phyloP scores from a whole-genome alignment of 2,797 vertebrate genomes.

The Sebastiscus albofasciatus region DNA sequence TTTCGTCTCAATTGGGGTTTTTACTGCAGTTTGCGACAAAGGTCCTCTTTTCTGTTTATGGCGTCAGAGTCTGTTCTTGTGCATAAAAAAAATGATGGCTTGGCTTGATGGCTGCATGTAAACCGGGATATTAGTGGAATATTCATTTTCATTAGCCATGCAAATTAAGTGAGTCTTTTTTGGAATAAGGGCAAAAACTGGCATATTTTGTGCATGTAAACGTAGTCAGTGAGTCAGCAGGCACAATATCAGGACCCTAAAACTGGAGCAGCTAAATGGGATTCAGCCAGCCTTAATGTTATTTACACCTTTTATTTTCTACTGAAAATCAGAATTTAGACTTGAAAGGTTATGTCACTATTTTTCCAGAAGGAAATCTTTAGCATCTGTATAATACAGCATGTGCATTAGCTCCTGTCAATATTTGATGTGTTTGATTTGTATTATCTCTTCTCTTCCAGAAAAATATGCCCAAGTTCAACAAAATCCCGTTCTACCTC shows the following conservation, averaged over 20 bases:
- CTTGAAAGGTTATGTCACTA: neutral
- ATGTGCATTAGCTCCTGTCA: neutral
- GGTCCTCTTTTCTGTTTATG: too few relatives aligned
- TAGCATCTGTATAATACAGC: neutral
- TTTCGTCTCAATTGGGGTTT: too few relatives aligned
- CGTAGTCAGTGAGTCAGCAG: neutral
- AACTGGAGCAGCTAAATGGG: neutral
- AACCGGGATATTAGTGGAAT: too few relatives aligned
- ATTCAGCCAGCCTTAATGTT: neutral
- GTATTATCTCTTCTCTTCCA: slow-evolving; percentile 72
- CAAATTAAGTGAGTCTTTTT: too few relatives aligned
- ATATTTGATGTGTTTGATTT: neutral
- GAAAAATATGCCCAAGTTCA: slow-evolving; percentile 99
- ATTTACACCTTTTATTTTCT: neutral
- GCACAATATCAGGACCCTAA: neutral
- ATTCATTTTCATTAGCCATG: too few relatives aligned
- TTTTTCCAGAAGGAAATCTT: neutral
- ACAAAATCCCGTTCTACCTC: slow-evolving; percentile 99
- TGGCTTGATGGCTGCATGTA: too few relatives aligned
- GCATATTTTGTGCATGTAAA: too few relatives aligned
- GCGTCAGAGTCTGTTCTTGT: too few relatives aligned
- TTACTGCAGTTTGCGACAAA: too few relatives aligned
- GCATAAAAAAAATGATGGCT: too few relatives aligned
- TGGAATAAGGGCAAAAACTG: fast-evolving
- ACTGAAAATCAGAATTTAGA: neutral